Evolutionary conservation across 2,113 vertebrate species (phyloP), one percentile per base, ranked within the genome.

Genomic region (Trochalopteron elliotii): DNA sequence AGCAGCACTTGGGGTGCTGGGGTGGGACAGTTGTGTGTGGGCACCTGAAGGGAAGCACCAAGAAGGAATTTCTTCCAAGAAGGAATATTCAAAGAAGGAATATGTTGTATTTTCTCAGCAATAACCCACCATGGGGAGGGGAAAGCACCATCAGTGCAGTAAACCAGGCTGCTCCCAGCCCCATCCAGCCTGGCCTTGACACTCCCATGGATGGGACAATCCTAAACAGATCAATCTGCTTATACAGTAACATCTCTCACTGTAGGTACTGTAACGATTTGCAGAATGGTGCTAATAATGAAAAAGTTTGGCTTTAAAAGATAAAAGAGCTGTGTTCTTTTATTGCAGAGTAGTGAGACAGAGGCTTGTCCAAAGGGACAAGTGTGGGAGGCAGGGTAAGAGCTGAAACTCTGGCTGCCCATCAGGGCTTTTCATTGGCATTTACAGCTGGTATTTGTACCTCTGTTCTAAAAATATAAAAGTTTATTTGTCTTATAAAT

Each of bases 401-500:
- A 60, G n/a, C 75, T 31, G 57, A 20, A 83, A 23, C 49, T 83
- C 71, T 70, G 68, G 40, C 64, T 83, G 45, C 25, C 45, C 27
- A 18, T 61, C 47, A 14, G 11, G 33, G 75, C 71, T 96, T 83
- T 89, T 80, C 83, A 22, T 5, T 68, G 89, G 76, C n/a, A 69
- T 90, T 94, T 92, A 49, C 75, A 90, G 83, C 53, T 89, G 83
- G 18, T 72, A 27, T 28, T 95, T 88, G 63, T 61, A 28, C 39
- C 39, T 90, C 76, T 77, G 50, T n/a, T 76, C 91, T 95, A 71
- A 92, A 95, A 87, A 93, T 89, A 78, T 0, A 47, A 9, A 61
- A 27, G 39, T 70, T 90, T 63, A 28, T 70, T 93, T 70, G 31
- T 50, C 64, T 93, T 84, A 56, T 50, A 88, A 82, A 85, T 19